Percentiles rank a stretch among this genome's conserved stretches.
phyloP scores from a whole-genome alignment of 2,113 vertebrate species.

The Talpa occidentalis region DNA sequence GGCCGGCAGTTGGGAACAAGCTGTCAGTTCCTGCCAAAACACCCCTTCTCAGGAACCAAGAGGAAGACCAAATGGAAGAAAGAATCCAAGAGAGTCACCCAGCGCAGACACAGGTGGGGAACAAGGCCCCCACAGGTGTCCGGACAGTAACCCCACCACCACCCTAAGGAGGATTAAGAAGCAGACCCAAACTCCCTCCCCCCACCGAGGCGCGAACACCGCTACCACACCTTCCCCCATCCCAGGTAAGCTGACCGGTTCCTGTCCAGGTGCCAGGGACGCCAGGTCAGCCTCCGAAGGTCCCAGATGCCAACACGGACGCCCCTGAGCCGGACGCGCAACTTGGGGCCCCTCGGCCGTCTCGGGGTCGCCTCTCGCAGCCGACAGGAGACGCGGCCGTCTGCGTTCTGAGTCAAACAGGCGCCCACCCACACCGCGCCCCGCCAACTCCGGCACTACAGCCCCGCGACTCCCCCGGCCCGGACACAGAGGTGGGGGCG shows the following conservation, averaged over 20 bases:
- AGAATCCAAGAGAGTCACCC: not conserved
- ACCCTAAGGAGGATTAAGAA: not conserved
- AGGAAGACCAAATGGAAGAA: not conserved
- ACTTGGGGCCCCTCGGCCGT: not conserved
- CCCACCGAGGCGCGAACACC: not conserved
- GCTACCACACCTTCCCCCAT: not conserved
- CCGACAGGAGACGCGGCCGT: not conserved
- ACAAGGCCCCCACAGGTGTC: not conserved
- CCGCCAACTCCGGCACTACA: not conserved
- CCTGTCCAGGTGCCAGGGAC: not conserved
- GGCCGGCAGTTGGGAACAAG: not conserved
- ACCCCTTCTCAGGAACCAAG: not conserved
- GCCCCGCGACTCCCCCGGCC: not conserved
- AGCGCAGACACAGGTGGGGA: not conserved
- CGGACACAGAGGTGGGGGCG: not conserved
- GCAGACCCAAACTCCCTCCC: not conserved
- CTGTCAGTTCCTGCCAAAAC: not conserved
- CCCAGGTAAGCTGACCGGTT: not conserved
- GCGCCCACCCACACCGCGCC: not conserved
- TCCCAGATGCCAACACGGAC: not conserved
- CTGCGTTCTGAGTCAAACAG: not conserved
- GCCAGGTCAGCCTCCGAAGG: not conserved
- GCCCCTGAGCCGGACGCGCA: not conserved
- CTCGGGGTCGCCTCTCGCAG: not conserved
- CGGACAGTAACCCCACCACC: not conserved